A percentile compares a stretch with the other conserved stretches of the same genome.
phyloP scores from a whole-genome alignment of 2,113 vertebrate genomes.

The Octodon degus region DNA sequence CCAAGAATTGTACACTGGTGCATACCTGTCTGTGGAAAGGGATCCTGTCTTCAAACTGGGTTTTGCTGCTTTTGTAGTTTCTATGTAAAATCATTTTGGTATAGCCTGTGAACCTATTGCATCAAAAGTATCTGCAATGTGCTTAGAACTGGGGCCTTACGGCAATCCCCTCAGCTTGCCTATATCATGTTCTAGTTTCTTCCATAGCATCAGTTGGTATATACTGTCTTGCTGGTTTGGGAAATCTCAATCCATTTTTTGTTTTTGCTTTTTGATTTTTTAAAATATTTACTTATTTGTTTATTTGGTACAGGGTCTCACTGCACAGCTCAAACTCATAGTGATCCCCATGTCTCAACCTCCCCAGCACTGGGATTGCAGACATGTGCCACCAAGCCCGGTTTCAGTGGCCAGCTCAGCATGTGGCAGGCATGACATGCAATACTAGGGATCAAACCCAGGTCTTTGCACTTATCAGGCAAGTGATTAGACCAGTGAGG shows the following conservation, averaged over 20 bases:
- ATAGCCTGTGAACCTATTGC: slow-evolving; percentile 43
- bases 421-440: too few relatives aligned
- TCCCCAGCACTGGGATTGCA: too few relatives aligned
- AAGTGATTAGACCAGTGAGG: too few relatives aligned
- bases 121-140: background rate
- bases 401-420: too few relatives aligned
- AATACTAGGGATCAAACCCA: too few relatives aligned
- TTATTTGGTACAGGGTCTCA: too few relatives aligned
- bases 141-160: background rate
- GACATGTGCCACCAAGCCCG: too few relatives aligned
- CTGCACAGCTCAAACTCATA: too few relatives aligned
- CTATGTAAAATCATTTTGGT: slow-evolving; percentile 51
- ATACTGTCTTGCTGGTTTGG: slow-evolving; percentile 20
- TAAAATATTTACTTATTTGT: too few relatives aligned
- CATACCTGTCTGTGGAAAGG: slow-evolving; percentile 57
- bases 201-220: background rate
- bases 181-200: background rate
- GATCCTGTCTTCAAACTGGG: slow-evolving; percentile 51
- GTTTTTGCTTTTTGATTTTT: too few relatives aligned
- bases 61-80: slow-evolving; percentile 43
- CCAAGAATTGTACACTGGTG: slow-evolving; percentile 44
- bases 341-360: too few relatives aligned
- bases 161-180: background rate
- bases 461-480: too few relatives aligned
- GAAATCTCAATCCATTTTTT: background rate